Evolutionary conservation across 37 sponge, comb jelly and placozoan genomes (phyloP).

Genomic region (Diacarnus erythraeanus): DNA sequence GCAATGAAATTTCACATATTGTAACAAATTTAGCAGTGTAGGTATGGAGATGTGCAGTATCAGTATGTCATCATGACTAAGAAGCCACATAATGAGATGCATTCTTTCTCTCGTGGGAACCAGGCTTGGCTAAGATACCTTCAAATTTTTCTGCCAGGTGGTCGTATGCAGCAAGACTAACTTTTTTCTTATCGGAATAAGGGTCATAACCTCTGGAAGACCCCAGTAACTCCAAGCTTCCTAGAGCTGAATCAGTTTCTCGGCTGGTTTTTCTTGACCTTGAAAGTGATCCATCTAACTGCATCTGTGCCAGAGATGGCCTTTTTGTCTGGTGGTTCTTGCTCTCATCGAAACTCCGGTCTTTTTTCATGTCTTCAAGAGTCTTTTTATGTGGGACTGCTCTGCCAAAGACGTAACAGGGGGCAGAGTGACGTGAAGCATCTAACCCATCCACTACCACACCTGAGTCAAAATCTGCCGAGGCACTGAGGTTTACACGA

Average conservation of each 20-base stretch:
- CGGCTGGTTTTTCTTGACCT: not conserved
- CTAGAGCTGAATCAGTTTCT: conserved; percentile 6
- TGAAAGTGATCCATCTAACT: not conserved
- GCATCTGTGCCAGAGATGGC: conserved; percentile 4
- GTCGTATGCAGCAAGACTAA: conserved; percentile 7
- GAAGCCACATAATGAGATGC: conserved; percentile 2
- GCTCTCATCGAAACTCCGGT: not conserved
- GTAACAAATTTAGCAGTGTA: too few species aligned
- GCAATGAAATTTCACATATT: too few species aligned
- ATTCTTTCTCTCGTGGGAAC: not conserved
- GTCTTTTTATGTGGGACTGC: not conserved
- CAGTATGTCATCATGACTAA: too few species aligned
- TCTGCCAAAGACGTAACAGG: not conserved
- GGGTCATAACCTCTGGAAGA: not conserved
- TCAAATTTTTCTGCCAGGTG: not conserved
- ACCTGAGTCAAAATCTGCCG: conserved; percentile 6
- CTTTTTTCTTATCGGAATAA: not conserved
- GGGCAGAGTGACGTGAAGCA: conserved; percentile 16
- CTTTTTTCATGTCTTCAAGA: not conserved
- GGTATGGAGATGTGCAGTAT: too few species aligned
- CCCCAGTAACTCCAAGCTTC: not conserved
- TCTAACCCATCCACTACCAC: not conserved
- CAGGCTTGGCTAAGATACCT: not conserved
- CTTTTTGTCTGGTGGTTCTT: not conserved
- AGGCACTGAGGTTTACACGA: not conserved